Evolutionary conservation across 2,113 vertebrate species (phyloP).

Genomic region (Jacana jacana): DNA sequence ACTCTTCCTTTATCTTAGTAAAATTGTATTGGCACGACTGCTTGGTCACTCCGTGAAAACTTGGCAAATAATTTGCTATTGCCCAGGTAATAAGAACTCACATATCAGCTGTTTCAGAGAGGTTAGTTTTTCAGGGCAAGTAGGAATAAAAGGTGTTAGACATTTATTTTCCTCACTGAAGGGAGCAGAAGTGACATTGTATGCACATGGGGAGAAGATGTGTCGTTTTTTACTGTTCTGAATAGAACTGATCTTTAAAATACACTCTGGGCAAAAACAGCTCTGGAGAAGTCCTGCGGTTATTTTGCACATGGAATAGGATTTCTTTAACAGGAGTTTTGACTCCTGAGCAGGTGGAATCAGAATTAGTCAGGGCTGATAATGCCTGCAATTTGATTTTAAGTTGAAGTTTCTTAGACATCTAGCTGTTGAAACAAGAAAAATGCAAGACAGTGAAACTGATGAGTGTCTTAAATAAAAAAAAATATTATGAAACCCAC

Average conservation of each 20-base stretch:
- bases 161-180: background rate
- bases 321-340: background rate
- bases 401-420: background rate
- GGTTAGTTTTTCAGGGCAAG: background rate
- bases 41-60: background rate
- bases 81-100: background rate
- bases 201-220: background rate
- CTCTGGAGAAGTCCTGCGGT: background rate
- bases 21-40: accelerated
- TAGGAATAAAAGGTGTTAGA: background rate
- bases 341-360: background rate
- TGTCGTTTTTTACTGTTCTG: background rate
- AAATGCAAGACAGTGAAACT: background rate
- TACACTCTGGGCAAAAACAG: background rate
- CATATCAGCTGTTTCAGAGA: background rate
- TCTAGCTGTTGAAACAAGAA: background rate
- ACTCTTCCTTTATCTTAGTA: background rate
- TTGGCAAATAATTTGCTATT: background rate
- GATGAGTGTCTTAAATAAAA: background rate
- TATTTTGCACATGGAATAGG: background rate
- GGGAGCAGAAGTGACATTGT: background rate
- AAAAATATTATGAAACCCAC: background rate
- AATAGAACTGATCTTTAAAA: background rate
- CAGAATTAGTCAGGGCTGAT: background rate
- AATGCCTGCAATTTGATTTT: background rate